Conservation (phyloP, 1,140 invertebrate species). For the Andrena cerasifolii region DNA sequence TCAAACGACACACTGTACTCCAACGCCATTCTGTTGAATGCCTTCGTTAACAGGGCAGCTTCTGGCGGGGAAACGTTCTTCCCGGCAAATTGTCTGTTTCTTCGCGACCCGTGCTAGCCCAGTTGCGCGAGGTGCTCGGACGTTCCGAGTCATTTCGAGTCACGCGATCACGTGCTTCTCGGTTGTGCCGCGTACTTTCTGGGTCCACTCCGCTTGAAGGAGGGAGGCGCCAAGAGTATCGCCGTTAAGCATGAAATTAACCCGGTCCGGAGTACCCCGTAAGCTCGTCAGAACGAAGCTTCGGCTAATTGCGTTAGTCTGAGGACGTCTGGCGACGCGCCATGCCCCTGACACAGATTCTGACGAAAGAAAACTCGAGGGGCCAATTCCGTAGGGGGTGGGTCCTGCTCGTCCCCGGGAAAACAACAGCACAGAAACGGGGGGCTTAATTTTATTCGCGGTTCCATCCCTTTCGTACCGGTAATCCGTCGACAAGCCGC, state of each 20-base stretch:
- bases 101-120: too few relatives aligned
- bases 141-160: too few relatives aligned
- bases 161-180: too few relatives aligned
- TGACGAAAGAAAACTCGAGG: slow-evolving; percentile 32
- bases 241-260: slow-evolving; percentile 12
- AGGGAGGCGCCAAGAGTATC: slow-evolving; percentile 4
- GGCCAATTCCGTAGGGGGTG: slow-evolving; percentile 2
- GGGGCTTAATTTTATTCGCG: slow-evolving; percentile 27
- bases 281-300: slow-evolving; percentile 47
- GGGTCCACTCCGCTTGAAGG: background rate
- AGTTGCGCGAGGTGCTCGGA: too few relatives aligned
- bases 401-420: background rate
- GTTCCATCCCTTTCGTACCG: background rate
- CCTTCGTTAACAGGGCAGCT: too few relatives aligned
- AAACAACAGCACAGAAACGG: background rate
- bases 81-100: too few relatives aligned
- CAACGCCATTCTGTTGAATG: too few relatives aligned
- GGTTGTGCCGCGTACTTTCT: too few relatives aligned
- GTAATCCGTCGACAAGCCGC: slow-evolving; percentile 41
- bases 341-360: slow-evolving; percentile 46
- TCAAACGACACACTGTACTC: too few relatives aligned
- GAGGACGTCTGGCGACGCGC: slow-evolving; percentile 38
- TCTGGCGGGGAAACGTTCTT: too few relatives aligned
- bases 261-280: background rate
- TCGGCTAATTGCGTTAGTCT: slow-evolving; percentile 42